These are phyloP conservation scores for Leptestheria dahalacensis DNA, from an alignment of 1,140 invertebrate genomes.

Conservation along the genomic window DNA sequence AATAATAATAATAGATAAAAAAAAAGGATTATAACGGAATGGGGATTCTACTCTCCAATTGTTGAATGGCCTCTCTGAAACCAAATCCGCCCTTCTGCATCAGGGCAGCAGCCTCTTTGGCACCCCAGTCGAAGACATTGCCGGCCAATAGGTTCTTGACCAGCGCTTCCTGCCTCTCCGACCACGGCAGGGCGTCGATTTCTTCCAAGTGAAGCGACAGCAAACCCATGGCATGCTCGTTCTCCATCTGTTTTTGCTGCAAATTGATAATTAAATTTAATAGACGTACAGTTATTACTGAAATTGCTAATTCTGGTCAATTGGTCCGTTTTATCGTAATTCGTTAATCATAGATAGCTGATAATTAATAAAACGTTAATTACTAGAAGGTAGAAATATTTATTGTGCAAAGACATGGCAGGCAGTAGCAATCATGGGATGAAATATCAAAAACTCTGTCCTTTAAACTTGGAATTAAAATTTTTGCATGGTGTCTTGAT, in stretches of 20 bases:
- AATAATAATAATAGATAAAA: background rate
- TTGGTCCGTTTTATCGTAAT: no score
- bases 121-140: slow-evolving; percentile 97
- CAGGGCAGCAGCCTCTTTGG: slow-evolving; percentile 66
- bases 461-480: no score
- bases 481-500: no score
- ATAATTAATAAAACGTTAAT: no score
- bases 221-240: slow-evolving; percentile 42
- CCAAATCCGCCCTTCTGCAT: slow-evolving; percentile 62
- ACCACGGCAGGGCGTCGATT: slow-evolving; percentile 37
- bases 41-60: slow-evolving; percentile 40
- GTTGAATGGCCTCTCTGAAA: slow-evolving; percentile 59
- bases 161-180: slow-evolving; percentile 38
- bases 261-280: no score
- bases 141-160: slow-evolving; percentile 48
- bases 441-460: no score
- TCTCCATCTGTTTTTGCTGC: slow-evolving; percentile 51
- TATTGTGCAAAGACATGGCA: no score
- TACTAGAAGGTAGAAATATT: no score
- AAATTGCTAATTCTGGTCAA: no score
- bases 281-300: no score
- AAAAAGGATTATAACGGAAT: background rate
- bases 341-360: no score
- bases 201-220: slow-evolving; percentile 34
- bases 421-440: no score